Conservation (phyloP, 2,888 invertebrate species). For the Philereme transversata region DNA sequence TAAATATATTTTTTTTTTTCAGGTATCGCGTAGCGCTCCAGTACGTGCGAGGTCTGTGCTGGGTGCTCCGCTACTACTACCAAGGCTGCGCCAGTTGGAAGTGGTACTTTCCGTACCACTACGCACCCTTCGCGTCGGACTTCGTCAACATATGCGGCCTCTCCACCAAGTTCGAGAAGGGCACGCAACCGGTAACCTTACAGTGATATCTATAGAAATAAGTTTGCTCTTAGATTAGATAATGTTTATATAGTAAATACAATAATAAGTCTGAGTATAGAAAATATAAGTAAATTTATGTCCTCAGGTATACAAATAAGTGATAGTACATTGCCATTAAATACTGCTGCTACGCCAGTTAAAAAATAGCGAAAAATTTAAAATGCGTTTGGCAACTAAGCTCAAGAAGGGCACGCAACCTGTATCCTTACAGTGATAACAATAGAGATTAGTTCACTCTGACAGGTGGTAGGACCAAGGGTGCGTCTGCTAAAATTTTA, state of each 20-base stretch:
- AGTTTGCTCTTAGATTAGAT: no score
- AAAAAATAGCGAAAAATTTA: no score
- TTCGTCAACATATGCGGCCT: slow-evolving; percentile 95
- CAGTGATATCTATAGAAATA: not conserved
- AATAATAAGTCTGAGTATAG: no score
- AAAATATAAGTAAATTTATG: no score
- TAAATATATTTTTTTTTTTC: not conserved
- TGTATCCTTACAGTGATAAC: slow-evolving; percentile 73
- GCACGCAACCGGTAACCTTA: slow-evolving; percentile 91
- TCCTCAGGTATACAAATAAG: no score
- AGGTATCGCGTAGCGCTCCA: slow-evolving; percentile 95
- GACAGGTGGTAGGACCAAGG: not conserved
- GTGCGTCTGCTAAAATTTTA: not conserved
- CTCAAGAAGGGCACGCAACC: slow-evolving; percentile 96
- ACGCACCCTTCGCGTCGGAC: slow-evolving; percentile 99
- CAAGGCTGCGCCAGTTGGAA: slow-evolving; percentile 99
- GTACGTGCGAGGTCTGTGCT: slow-evolving; percentile 97
- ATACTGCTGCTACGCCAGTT: no score
- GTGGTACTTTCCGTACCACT: slow-evolving; percentile 99
- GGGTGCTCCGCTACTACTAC: slow-evolving; percentile 99
- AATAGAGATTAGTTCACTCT: not conserved
- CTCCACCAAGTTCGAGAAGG: slow-evolving; percentile 93
- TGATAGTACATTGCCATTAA: no score
- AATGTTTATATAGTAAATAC: no score
- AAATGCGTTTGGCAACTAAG: no score